Percentiles rank a stretch among this genome's conserved stretches.
Conservation (phyloP, 2,888 invertebrate species). For the Agriopis marginaria region DNA sequence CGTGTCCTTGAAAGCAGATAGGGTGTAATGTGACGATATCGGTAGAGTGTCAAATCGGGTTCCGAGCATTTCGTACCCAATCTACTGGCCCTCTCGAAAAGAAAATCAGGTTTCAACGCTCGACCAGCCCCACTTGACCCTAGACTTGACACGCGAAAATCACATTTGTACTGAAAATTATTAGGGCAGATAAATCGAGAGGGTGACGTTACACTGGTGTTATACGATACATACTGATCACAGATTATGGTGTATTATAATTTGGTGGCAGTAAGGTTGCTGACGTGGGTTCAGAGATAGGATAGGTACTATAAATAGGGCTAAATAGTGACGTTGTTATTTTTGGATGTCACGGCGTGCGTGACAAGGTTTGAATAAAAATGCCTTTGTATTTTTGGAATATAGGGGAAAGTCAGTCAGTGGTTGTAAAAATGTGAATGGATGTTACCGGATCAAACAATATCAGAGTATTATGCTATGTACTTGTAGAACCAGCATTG, state of each 20-base stretch:
- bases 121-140: slow-evolving; percentile 54
- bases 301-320: slow-evolving; percentile 14
- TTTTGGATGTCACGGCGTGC: slow-evolving; percentile 20
- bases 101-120: slow-evolving; percentile 62
- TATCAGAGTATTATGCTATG: slow-evolving; percentile 1
- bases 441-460: slow-evolving; percentile 7
- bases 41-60: slow-evolving; percentile 75
- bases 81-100: slow-evolving; percentile 69
- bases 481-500: background rate
- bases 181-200: slow-evolving; percentile 13
- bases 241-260: slow-evolving; percentile 43
- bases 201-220: slow-evolving; percentile 21
- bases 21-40: slow-evolving; percentile 71
- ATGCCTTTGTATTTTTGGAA: slow-evolving; percentile 14
- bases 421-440: slow-evolving; percentile 13
- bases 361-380: slow-evolving; percentile 19
- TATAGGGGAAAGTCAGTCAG: slow-evolving; percentile 8
- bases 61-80: slow-evolving; percentile 71
- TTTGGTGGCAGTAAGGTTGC: slow-evolving; percentile 26
- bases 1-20: slow-evolving; percentile 54
- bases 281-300: slow-evolving; percentile 19
- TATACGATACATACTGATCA: slow-evolving; percentile 28
- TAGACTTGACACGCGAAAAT: slow-evolving; percentile 33
- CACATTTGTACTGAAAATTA: slow-evolving; percentile 29
- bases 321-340: slow-evolving; percentile 19